Evolutionary conservation across 2,797 vertebrate species (phyloP), one percentile per base, ranked within the genome.

Genomic region (Darevskia mixta): DNA sequence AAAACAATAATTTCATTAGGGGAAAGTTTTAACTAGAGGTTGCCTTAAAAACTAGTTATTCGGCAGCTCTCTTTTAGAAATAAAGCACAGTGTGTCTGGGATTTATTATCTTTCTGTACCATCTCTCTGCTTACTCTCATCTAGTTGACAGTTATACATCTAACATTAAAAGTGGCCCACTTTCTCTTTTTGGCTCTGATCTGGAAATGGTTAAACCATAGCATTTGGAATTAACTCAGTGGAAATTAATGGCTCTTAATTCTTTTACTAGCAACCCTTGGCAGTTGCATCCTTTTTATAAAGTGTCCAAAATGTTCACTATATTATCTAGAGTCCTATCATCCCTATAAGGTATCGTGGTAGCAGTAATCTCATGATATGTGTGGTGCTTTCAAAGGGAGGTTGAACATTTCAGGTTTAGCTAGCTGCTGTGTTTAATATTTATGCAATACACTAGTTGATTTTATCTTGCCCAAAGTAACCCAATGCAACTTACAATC

Each of bases 111-210:
- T 87, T 87, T 72, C 78, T 87, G 18, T 75, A 75, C 41, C 23
- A 82, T 82, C 55, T 25, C 32, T 76, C 69, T 82, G 58, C 41
- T 82, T 87, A 23, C 64, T 76, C 71, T 87, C 79, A 76, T 82
- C 79, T 38, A 75, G 13, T 29, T 82, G 86, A 79, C 86, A 82
- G 61, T 69, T 83, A 83, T 78, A 83, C 66, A 67, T 66, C 58
- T 55, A 27, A 73, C 41, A 66, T 82, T 82, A 82, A 58, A 82
- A 87, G 55, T 35, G 71, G n/a, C 29, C 80, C 67, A 87, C 72
- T 87, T 87, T 83, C 86, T 87, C 61, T 83, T 77, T 29, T 69
- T 69, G 72, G 58, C 80, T 77, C n/a, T 77, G 72, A 69, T 87
- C 73, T 72, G 83, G 41, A 87, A 87, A 87, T 83, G 67, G 41